Evolutionary conservation across 1,140 invertebrate species (phyloP), one percentile per base, ranked within the genome.

Genomic region (Triops cancriformis): DNA sequence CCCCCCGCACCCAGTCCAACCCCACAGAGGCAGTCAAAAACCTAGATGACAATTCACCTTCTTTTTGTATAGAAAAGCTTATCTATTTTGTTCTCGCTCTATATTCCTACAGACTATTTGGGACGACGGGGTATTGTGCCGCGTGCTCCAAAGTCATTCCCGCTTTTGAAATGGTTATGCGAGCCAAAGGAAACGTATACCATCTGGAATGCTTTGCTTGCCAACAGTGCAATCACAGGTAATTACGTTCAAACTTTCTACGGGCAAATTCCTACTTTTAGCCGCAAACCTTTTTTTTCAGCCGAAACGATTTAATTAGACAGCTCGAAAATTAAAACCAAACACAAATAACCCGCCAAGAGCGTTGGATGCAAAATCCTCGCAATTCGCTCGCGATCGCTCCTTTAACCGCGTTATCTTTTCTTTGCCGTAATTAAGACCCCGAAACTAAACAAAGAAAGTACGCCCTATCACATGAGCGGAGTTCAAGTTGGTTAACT

Each of bases 91-190:
- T 37, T 74, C 26, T 14, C 18, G 11, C 3, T 74, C n/a, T 79
- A 37, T 11, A 12, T 45, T 43, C 42, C 51, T 37, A 7, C 31
- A 82, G 80, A 74, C 73, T 82, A 28, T 83, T 82, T 76, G 82
- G 81, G 2, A 80, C 80, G n/a, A 81, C 80, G 11, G 82, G 81
- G 1, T 93, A 94, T 85, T 98, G 96, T 87, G 93, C 95, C 42
- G 95, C 95, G n/a, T 96, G 94, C 86, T 93, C 93, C 83, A 96
- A 96, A 89, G 92, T 93, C 81, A 97, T 98, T 84, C 95, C 95
- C 28, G 95, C 95, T 72, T 97, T 97, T 86, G 95, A 98, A 87
- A 96, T 97, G 94, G 96, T 97, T 79, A 97, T 98, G 96, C 89
- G 94, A 85, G 95, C 94, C 26, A 92, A 94, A 85, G 92, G 91